Evolutionary conservation across 2,888 invertebrate genomes (phyloP).

Genomic region (Drosophila subsilvestris): DNA sequence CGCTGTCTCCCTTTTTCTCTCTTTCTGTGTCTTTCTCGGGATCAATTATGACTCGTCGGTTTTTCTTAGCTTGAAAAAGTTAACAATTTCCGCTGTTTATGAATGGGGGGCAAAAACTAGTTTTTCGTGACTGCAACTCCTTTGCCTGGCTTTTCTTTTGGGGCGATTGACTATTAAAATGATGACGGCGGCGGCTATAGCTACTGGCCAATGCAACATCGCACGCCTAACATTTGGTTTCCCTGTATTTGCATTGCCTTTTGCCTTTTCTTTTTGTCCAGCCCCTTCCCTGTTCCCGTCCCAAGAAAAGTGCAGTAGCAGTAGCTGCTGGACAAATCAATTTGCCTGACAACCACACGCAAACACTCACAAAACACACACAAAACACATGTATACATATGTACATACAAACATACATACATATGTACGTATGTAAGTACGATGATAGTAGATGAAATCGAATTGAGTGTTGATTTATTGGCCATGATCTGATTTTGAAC

Average conservation of each 20-base stretch:
- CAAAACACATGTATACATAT: not conserved
- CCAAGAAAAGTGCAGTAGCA: slow-evolving; percentile 7
- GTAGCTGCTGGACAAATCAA: slow-evolving; percentile 39
- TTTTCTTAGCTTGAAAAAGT: slow-evolving; percentile 20
- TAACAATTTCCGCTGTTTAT: slow-evolving; percentile 66
- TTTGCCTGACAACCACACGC: slow-evolving; percentile 37
- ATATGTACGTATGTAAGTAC: not conserved
- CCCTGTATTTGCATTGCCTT: slow-evolving; percentile 11
- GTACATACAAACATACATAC: not conserved
- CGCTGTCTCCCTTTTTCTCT: slow-evolving; percentile 1
- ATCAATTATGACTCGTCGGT: slow-evolving; percentile 36
- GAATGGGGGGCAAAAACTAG: slow-evolving; percentile 48
- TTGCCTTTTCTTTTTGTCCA: slow-evolving; percentile 16
- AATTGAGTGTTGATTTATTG: slow-evolving; percentile 74
- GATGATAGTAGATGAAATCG: slow-evolving; percentile 48
- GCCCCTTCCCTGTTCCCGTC: slow-evolving; percentile 6
- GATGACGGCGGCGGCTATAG: slow-evolving; percentile 30
- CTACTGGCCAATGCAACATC: slow-evolving; percentile 5
- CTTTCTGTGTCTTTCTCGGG: slow-evolving; percentile 32
- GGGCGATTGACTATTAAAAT: slow-evolving; percentile 57
- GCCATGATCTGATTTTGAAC: slow-evolving; percentile 74
- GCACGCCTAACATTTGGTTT: slow-evolving; percentile 6
- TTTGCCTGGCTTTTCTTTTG: slow-evolving; percentile 20
- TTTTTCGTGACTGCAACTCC: slow-evolving; percentile 48
- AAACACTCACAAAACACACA: slow-evolving; percentile 13